Evolutionary conservation across 2,888 invertebrate species (phyloP), one percentile per base, ranked within the genome.

Genomic region (Baronia brevicornis): DNA sequence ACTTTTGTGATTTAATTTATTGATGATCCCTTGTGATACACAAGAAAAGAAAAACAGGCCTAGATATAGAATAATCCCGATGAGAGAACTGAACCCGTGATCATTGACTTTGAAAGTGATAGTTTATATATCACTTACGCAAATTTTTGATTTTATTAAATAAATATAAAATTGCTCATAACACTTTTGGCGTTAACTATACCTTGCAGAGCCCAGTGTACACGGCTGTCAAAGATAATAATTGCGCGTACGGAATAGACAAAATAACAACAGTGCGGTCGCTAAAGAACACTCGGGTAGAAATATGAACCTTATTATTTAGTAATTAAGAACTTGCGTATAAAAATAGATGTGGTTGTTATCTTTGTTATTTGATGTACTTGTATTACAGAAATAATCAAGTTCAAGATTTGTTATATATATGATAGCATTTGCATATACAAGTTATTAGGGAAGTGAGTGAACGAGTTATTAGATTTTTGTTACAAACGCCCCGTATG

Each of bases 161-260:
- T 31, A 30, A 33, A 27, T 32, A 24, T 15, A 32, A 39, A 37
- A 22, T 13, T 26, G 34, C 18, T 30, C 27, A 39, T 26, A 8
- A 31, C 42, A 62, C 57, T 72, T 73, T 54, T 67, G 60, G 54
- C 49, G 51, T 37, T 52, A 60, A 56, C 63, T 66, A 65, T 77
- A 72, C 71, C n/a, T 54, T 58, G 60, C 43, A 43, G 47, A 53
- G 47, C 44, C 46, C 43, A 46, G 49, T 54, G 60, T 64, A 70
- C 63, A 65, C 53, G 60, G 62, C 72, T 79, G 80, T 79, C 80
- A 77, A 73, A 79, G 67, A 69, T 66, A 51, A 72, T 80, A 78
- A 82, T 79, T 82, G 74, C 72, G 66, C 61, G 70, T 69, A 73
- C 67, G 74, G 67, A 74, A 70, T 65, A 69, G 60, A 64, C 60